Conservation (phyloP, 2,797 vertebrate species). For the Calcarius lapponicus region DNA sequence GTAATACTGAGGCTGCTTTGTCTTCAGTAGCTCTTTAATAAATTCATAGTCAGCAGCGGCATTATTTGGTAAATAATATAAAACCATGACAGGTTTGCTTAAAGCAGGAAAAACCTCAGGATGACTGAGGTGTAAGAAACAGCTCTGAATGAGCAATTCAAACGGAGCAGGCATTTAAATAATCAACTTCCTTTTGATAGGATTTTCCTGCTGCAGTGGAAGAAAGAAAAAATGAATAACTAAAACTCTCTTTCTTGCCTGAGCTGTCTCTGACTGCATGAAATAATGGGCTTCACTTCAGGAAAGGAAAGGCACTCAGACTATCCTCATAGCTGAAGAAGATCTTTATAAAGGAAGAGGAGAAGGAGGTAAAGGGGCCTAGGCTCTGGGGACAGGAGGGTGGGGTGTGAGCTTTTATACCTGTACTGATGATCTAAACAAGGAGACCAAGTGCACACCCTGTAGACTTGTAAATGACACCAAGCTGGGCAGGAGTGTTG, state of each 20-base stretch:
- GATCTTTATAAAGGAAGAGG: background rate
- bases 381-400: background rate
- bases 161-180: slow-evolving; percentile 39
- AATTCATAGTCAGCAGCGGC: background rate
- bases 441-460: background rate
- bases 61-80: slow-evolving; percentile 33
- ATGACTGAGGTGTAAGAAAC: slow-evolving; percentile 11
- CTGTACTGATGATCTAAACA: background rate
- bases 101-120: slow-evolving; percentile 6
- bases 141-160: slow-evolving; percentile 26
- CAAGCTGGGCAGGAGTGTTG: rapidly evolving
- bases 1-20: background rate
- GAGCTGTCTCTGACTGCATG: background rate
- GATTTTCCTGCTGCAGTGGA: slow-evolving; percentile 12
- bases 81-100: background rate
- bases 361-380: background rate
- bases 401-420: background rate
- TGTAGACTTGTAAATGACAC: background rate
- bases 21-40: background rate
- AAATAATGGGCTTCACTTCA: background rate
- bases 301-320: background rate
- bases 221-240: slow-evolving; percentile 29
- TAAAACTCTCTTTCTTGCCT: background rate
- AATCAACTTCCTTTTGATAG: slow-evolving; percentile 31
- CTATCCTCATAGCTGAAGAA: background rate